phyloP scores from a whole-genome alignment of 1,140 invertebrate species.

The Drosophila oshimai region DNA sequence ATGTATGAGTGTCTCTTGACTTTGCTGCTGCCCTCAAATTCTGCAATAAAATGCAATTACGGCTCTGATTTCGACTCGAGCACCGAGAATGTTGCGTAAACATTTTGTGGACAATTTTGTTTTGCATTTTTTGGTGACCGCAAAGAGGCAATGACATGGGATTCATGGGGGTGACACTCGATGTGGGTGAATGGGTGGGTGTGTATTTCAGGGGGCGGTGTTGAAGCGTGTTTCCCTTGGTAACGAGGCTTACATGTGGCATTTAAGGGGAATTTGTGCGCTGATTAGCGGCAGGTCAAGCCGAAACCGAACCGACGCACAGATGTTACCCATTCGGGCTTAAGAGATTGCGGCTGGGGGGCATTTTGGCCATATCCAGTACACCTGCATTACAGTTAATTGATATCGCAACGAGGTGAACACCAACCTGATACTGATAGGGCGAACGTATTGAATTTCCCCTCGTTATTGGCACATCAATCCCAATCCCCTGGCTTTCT shows the following conservation, averaged over 20 bases:
- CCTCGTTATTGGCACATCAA: conserved; percentile 26
- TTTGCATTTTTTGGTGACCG: conserved; percentile 47
- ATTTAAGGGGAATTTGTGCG: conserved; percentile 69
- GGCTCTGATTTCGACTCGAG: conserved; percentile 46
- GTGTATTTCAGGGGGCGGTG: conserved; percentile 3
- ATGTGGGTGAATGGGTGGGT: neutral
- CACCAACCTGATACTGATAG: neutral
- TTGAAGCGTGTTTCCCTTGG: conserved; percentile 11
- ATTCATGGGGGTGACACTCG: neutral
- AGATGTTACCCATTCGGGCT: conserved; percentile 38
- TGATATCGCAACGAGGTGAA: conserved; percentile 17
- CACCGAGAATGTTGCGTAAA: conserved; percentile 55
- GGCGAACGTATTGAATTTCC: neutral
- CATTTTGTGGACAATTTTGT: conserved; percentile 70
- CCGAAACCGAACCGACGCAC: conserved; percentile 18
- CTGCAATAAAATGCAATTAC: conserved; percentile 73
- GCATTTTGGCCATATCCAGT: neutral
- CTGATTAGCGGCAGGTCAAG: conserved; percentile 59
- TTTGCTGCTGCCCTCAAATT: conserved; percentile 22
- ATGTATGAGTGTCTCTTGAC: conserved; percentile 31
- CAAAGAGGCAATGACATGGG: conserved; percentile 29
- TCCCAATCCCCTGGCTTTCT: no score
- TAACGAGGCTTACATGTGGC: conserved; percentile 44
- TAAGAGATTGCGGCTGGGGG: conserved; percentile 55
- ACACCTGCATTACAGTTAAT: conserved; percentile 24